Percentiles rank a stretch among this genome's conserved stretches.
phyloP scores from a whole-genome alignment of 2,888 invertebrate species.

The Drosophila tripunctata region DNA sequence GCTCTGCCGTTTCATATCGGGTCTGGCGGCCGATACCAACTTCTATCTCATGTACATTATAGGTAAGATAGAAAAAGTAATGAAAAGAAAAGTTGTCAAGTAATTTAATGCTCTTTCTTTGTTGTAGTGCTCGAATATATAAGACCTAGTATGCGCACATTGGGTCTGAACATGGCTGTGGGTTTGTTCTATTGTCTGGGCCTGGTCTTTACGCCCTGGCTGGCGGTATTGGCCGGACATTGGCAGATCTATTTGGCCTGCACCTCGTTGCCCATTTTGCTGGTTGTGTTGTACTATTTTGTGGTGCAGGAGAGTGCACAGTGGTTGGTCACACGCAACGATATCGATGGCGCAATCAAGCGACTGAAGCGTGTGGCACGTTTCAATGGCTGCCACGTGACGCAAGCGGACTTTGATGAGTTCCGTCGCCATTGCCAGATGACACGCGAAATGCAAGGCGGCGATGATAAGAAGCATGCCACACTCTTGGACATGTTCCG shows the following conservation, averaged over 20 bases:
- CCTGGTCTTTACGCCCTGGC: constrained; percentile 85
- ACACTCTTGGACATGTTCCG: constrained; percentile 85
- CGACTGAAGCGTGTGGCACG: constrained; percentile 86
- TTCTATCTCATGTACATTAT: constrained; percentile 88
- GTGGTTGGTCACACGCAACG: constrained; percentile 86
- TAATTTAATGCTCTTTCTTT: not conserved
- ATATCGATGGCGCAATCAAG: constrained; percentile 85
- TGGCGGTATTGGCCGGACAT: constrained; percentile 84
- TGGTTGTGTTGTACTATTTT: constrained; percentile 85
- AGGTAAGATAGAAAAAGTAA: constrained; percentile 81
- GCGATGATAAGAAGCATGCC: constrained; percentile 80
- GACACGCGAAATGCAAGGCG: constrained; percentile 79
- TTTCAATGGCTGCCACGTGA: constrained; percentile 85
- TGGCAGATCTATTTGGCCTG: constrained; percentile 86
- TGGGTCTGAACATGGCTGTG: constrained; percentile 86
- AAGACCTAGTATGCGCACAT: constrained; percentile 86
- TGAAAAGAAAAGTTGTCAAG: not conserved
- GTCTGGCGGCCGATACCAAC: constrained; percentile 86
- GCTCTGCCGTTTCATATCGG: constrained; percentile 86
- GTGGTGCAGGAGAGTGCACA: constrained; percentile 87
- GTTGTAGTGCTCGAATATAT: constrained; percentile 87
- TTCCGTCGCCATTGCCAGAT: constrained; percentile 83
- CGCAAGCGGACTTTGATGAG: constrained; percentile 83
- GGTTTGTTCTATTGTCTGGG: constrained; percentile 87
- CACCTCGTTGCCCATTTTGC: constrained; percentile 85